These are phyloP conservation scores for Cheiracanthium punctorium DNA, from an alignment of 2,888 invertebrate genomes.

Conservation along the genomic window DNA sequence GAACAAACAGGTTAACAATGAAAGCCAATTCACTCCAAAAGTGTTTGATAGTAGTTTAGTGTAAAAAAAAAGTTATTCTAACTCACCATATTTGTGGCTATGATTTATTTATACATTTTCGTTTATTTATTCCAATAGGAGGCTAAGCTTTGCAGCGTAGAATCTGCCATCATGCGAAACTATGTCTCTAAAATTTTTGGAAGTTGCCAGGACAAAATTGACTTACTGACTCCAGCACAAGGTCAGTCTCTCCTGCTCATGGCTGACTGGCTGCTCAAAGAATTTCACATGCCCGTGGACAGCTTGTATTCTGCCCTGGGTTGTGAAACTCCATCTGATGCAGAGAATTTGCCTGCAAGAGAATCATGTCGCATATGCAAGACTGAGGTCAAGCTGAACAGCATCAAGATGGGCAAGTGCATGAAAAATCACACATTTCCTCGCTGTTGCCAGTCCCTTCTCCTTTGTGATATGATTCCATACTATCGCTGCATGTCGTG, in stretches of 20 bases:
- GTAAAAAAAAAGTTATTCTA: too few relatives aligned
- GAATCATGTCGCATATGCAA: constrained; percentile 53
- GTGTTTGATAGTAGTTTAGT: too few relatives aligned
- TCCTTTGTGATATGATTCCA: constrained; percentile 33
- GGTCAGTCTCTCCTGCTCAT: constrained; percentile 50
- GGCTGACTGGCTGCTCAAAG: constrained; percentile 57
- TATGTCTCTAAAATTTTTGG: constrained; percentile 41
- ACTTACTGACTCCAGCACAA: constrained; percentile 55
- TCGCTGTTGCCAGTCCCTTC: constrained; percentile 56
- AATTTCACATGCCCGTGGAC: constrained; percentile 22
- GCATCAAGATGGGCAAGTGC: constrained; percentile 31
- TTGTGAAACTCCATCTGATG: constrained; percentile 18
- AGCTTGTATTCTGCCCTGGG: constrained; percentile 48
- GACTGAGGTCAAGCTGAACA: constrained; percentile 24
- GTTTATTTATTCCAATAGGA: constrained; percentile 28
- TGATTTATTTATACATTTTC: too few relatives aligned
- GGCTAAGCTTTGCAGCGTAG: constrained; percentile 15
- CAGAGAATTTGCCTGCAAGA: constrained; percentile 29
- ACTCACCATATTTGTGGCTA: too few relatives aligned
- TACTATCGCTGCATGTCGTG: constrained; percentile 35
- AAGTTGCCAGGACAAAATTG: constrained; percentile 48
- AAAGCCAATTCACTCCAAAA: too few relatives aligned
- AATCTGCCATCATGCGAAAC: constrained; percentile 48
- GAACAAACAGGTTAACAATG: too few relatives aligned
- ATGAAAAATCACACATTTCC: constrained; percentile 36